Base-by-base conservation (phyloP, 2,888 invertebrate species). In the Glomeris marginata region DNA sequence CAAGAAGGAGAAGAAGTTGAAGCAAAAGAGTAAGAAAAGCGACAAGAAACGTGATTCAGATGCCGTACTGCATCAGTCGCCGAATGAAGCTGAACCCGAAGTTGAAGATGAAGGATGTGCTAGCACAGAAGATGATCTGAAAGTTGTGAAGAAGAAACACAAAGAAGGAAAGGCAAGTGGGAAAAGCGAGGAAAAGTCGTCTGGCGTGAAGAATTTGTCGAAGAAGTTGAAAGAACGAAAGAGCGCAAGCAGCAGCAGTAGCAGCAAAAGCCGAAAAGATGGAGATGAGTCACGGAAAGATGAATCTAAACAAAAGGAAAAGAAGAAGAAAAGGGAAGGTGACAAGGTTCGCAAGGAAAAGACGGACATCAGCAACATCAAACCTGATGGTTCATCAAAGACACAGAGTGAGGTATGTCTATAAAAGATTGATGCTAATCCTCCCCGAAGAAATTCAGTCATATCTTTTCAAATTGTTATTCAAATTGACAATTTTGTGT, bases 271-370 rank as follows among this genome's bases (percentile, higher is more conserved):
- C 16, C 45, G 38, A 21, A 57, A 58, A 49, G 59, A 47, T 45
- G 57, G 57, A 10, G 64, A 61, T 46, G 62, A 64, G 42, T 64
- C 38, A 45, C 53, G 33, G 51, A 57, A 38, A 52, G 49, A 53
- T 62, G 64, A 55, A 52, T 60, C 72, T 57, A 60, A 45, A 49
- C 56, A 69, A 74, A 73, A 38, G 72, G 73, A 47, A 72, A 72
- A 52, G 69, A 71, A 37, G 83, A 84, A 40, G 15, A 50, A 50
- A 65, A 77, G 80, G 56, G 75, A 77, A 57, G 77, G 80, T 37
- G 50, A 52, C 1, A 52, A 55, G 43, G 21, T 21, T 1, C 46
- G 15, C 51, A 53, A 50, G 52, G 52, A 34, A 54, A 58, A 43
- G 54, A 56, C 48, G 52, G 57, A 35, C 52, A 56, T 53, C 46